Percentiles rank a stretch among this genome's conserved stretches.
phyloP scores from a whole-genome alignment of 2,797 vertebrate genomes.

The Sebastiscus albofasciatus region DNA sequence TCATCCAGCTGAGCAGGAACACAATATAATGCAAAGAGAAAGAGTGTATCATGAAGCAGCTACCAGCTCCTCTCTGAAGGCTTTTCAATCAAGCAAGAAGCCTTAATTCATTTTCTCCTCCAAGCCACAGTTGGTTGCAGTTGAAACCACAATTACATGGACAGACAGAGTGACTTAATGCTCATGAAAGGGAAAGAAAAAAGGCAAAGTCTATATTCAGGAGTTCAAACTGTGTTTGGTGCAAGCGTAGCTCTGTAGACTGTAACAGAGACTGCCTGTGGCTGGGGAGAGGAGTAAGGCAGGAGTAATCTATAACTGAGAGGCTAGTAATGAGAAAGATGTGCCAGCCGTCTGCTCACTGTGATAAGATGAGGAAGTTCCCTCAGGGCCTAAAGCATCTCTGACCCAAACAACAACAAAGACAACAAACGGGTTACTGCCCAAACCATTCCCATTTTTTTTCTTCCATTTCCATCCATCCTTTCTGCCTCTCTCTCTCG shows the following conservation, averaged over 20 bases:
- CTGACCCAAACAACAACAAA: slow-evolving; percentile 81
- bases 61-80: slow-evolving; percentile 63
- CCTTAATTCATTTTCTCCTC: slow-evolving; percentile 75
- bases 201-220: slow-evolving; percentile 76
- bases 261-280: slow-evolving; percentile 77
- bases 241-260: slow-evolving; percentile 68
- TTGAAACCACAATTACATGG: slow-evolving; percentile 78
- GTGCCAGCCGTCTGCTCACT: slow-evolving; percentile 81
- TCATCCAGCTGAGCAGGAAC: slow-evolving; percentile 48
- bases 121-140: slow-evolving; percentile 69
- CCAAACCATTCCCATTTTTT: slow-evolving; percentile 58
- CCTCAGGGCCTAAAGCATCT: slow-evolving; percentile 76
- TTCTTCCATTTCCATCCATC: slow-evolving; percentile 44
- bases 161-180: slow-evolving; percentile 77
- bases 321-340: slow-evolving; percentile 83
- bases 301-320: slow-evolving; percentile 82
- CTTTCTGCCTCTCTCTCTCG: slow-evolving; percentile 20
- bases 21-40: slow-evolving; percentile 55
- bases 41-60: slow-evolving; percentile 56
- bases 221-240: slow-evolving; percentile 76
- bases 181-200: slow-evolving; percentile 72
- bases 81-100: slow-evolving; percentile 76
- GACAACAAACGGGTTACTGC: slow-evolving; percentile 79
- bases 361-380: slow-evolving; percentile 84
- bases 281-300: slow-evolving; percentile 72